Percentiles rank a stretch among this genome's conserved stretches.
phyloP scores from a whole-genome alignment of 1,140 invertebrate genomes.

The Drosophila kanapiae region DNA sequence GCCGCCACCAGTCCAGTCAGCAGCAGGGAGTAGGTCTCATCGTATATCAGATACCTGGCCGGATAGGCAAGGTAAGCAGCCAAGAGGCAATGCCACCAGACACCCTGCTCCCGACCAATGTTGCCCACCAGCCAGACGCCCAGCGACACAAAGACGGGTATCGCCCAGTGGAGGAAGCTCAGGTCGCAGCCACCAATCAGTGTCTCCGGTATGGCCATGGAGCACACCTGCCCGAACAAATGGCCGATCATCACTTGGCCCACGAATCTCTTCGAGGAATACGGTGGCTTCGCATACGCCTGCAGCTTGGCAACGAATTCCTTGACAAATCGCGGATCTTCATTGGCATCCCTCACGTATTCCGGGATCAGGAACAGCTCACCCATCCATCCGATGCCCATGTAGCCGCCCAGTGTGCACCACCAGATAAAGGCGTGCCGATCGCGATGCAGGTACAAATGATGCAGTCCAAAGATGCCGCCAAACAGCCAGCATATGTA shows the following conservation, averaged over 20 bases:
- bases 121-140: conserved; percentile 96
- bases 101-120: conserved; percentile 92
- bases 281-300: conserved; percentile 90
- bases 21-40: conserved; percentile 89
- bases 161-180: conserved; percentile 89
- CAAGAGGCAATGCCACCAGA: conserved; percentile 89
- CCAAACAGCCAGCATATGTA: conserved; percentile 95
- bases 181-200: conserved; percentile 90
- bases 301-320: conserved; percentile 89
- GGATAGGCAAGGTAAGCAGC: conserved; percentile 90
- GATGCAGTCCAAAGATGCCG: conserved; percentile 95
- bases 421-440: conserved; percentile 96
- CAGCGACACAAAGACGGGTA: conserved; percentile 90
- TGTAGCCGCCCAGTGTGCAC: conserved; percentile 93
- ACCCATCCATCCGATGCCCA: conserved; percentile 93
- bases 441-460: conserved; percentile 95
- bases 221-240: conserved; percentile 91
- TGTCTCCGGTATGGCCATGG: conserved; percentile 92
- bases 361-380: conserved; percentile 94
- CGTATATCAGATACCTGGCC: conserved; percentile 88
- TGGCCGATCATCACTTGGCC: conserved; percentile 92
- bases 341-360: conserved; percentile 95
- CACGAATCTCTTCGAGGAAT: conserved; percentile 91
- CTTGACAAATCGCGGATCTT: conserved; percentile 90
- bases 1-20: conserved; percentile 88